phyloP scores from a whole-genome alignment of 2,888 invertebrate species.

The Drosophila quinaria region DNA sequence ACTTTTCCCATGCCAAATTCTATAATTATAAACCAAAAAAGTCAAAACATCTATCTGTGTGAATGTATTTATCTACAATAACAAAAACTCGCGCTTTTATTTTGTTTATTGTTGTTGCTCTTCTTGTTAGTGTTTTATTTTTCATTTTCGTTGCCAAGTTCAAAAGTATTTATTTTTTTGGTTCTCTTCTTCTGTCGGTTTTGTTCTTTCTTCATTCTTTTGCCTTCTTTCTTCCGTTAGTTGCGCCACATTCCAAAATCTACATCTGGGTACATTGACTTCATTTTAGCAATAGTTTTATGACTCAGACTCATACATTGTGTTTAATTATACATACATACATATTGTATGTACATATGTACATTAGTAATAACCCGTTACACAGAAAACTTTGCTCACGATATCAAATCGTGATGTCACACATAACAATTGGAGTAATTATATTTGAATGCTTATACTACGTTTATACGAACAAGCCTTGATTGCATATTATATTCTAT shows the following conservation, averaged over 20 bases:
- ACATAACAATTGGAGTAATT: constrained; percentile 7
- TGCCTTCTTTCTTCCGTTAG: constrained; percentile 5
- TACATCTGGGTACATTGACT: constrained; percentile 56
- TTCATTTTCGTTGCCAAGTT: constrained; percentile 73
- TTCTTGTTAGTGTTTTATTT: constrained; percentile 42
- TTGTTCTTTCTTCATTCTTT: constrained; percentile 4
- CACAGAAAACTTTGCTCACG: constrained; percentile 13
- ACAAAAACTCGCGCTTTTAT: constrained; percentile 19
- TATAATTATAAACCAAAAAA: constrained; percentile 45
- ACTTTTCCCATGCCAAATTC: constrained; percentile 50
- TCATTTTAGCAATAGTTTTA: constrained; percentile 25
- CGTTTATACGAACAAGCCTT: constrained; percentile 7
- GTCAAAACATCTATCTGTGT: constrained; percentile 24
- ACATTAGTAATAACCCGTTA: constrained; percentile 4
- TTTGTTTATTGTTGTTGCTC: constrained; percentile 35
- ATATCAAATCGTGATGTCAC: constrained; percentile 15
- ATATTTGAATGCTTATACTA: neutral
- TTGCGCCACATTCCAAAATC: constrained; percentile 33
- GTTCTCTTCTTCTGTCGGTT: constrained; percentile 7
- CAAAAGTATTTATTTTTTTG: constrained; percentile 41
- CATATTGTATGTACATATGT: neutral
- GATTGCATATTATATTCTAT: neutral
- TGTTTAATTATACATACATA: neutral
- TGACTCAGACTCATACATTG: neutral
- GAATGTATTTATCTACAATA: constrained; percentile 33